Percentiles rank a stretch among this genome's conserved stretches.
These are phyloP conservation scores for Ophiothrix spiculata DNA, from an alignment of 35 echinoderm and acorn worm species.

Conservation along the genomic window DNA sequence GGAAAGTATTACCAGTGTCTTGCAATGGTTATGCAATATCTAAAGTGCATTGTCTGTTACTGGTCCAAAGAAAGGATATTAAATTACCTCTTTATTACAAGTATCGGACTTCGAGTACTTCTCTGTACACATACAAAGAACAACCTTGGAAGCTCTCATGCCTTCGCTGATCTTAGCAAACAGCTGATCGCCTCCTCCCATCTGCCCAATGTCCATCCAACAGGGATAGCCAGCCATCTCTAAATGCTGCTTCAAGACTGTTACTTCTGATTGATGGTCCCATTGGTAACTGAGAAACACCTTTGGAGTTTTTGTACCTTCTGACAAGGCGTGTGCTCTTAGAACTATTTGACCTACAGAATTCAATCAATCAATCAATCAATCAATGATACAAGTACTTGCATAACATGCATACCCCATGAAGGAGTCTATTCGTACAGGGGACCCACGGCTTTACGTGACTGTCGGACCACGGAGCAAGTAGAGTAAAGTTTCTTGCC, in stretches of 20 bases:
- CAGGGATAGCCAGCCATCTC: slow-evolving; percentile 89
- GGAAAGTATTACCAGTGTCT: too few relatives aligned
- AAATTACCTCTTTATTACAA: slow-evolving; percentile 89
- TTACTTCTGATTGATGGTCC: slow-evolving; percentile 91
- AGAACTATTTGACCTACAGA: slow-evolving; percentile 66
- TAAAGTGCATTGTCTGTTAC: not conserved
- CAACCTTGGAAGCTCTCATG: slow-evolving; percentile 86
- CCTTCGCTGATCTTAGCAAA: slow-evolving; percentile 90
- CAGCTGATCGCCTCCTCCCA: slow-evolving; percentile 91
- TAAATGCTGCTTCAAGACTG: slow-evolving; percentile 71
- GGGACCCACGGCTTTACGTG: too few relatives aligned
- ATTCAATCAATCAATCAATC: not conserved
- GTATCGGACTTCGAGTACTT: slow-evolving; percentile 93
- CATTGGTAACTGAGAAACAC: slow-evolving; percentile 96
- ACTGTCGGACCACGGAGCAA: too few relatives aligned
- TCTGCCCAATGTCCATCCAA: slow-evolving; percentile 99
- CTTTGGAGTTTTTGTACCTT: slow-evolving; percentile 54
- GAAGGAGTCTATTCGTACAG: too few relatives aligned
- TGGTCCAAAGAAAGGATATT: too few relatives aligned
- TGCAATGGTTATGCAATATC: too few relatives aligned
- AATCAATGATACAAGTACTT: not conserved
- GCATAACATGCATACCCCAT: too few relatives aligned
- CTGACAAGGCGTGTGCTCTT: slow-evolving; percentile 31
- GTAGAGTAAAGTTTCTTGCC: too few relatives aligned
- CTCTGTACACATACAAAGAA: slow-evolving; percentile 84